Base-by-base conservation (phyloP, 2,113 vertebrate species). In the Mustela lutreola region DNA sequence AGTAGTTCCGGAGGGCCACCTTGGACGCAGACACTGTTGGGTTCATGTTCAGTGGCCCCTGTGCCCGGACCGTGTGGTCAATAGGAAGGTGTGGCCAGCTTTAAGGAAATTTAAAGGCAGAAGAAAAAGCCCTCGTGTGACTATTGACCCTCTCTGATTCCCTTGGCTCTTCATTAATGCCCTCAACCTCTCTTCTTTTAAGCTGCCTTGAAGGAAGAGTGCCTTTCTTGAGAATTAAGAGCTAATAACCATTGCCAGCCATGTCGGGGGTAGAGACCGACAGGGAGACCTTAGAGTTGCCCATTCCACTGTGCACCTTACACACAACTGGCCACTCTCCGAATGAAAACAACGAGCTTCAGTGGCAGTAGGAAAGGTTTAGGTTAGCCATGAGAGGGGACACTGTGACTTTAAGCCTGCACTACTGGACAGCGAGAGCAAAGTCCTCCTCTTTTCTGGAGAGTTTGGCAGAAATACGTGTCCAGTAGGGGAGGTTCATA, bases 91-190 rank as follows among this genome's bases (percentile, higher is more conserved):
- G 1, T 91, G 36, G 5, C n/a, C n/a, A 73, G 73, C 26, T 96
- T 92, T 88, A 97, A 92, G 76, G 67, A 95, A 96, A 92, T 95
- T 48, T 71, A 91, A 95, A 97, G 79, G 53, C 26, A 88, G 75
- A 88, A 60, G 22, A 63, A 80, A 73, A 92, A 76, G 1, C 53
- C 71, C 63, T 96, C 15, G 1, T 7, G 26, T 84, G 83, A 58
- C 7, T 76, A 92, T 56, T 94, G 22, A 91, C n/a, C 45, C 39
- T 79, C 86, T 7, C 75, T 70, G 9, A 71, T 79, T 95, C 58
- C 26, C 28, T 78, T 73, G 50, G 82, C 26, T 93, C 24, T 56
- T 90, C 7, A 33, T 90, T 94, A 92, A 96, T 92, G 88, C 50
- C 45, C 9, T 42, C 15, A 36, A 88, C 5, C 33, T 67, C 70